Conservation (phyloP, 2,888 invertebrate species). For the Tipula unca region DNA sequence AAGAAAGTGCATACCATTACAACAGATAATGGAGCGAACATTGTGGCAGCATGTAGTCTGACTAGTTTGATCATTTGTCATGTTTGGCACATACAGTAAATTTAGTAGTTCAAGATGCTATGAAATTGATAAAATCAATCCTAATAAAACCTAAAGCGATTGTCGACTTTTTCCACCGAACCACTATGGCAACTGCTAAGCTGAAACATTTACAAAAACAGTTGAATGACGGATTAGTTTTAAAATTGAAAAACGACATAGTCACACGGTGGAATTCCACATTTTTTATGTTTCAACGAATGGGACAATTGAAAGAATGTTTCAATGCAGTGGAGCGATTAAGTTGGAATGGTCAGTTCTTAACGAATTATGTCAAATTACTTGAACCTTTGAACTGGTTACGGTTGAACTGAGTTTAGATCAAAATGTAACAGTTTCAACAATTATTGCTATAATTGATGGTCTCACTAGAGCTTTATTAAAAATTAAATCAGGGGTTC, state of each 20-base stretch:
- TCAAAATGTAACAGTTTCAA: too few relatives aligned
- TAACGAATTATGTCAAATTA: conserved; percentile 23
- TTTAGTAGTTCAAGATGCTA: too few relatives aligned
- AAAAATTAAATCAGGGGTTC: background rate
- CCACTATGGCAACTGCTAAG: conserved; percentile 27
- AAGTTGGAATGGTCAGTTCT: background rate
- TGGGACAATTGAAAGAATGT: background rate
- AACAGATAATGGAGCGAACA: too few relatives aligned
- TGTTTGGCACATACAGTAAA: too few relatives aligned
- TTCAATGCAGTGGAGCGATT: background rate
- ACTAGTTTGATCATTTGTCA: background rate
- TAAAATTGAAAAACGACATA: conserved; percentile 30
- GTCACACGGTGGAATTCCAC: conserved; percentile 29
- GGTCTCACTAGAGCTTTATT: too few relatives aligned
- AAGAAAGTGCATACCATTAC: background rate
- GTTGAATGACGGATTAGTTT: conserved; percentile 24
- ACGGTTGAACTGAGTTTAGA: background rate
- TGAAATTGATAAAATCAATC: conserved; percentile 22
- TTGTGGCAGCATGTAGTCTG: background rate
- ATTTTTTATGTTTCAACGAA: too few relatives aligned
- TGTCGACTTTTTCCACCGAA: conserved; percentile 29
- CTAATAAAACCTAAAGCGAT: conserved; percentile 27
- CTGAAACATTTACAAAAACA: conserved; percentile 27
- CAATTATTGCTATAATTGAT: too few relatives aligned
- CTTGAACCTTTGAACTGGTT: background rate